A percentile compares a stretch with the other conserved stretches of the same genome.
phyloP scores from a whole-genome alignment of 2,113 vertebrate genomes.

The Heloderma charlesbogerti region DNA sequence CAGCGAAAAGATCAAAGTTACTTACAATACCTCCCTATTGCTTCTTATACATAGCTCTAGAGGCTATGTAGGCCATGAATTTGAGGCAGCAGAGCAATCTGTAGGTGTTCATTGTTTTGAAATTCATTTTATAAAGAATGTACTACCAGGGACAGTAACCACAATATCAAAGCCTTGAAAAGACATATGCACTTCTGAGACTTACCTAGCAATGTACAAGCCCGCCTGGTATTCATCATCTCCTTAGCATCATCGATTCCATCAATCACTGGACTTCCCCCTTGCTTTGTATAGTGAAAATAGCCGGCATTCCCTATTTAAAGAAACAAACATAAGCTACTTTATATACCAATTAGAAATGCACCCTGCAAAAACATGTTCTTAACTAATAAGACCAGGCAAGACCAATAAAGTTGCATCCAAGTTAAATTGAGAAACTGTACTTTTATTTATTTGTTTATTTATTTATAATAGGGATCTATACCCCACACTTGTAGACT shows the following conservation, averaged over 20 bases:
- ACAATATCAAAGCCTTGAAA: neutral
- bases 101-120: neutral
- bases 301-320: constrained; percentile 84
- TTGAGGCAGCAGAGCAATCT: neutral
- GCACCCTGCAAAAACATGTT: neutral
- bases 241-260: constrained; percentile 94
- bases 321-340: constrained; percentile 11
- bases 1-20: neutral
- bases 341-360: neutral
- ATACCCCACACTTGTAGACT: neutral
- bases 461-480: neutral
- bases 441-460: constrained; percentile 5
- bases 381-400: neutral
- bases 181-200: neutral
- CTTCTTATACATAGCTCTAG: neutral
- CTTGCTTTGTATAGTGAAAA: constrained; percentile 94
- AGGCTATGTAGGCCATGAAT: neutral
- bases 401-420: neutral
- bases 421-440: neutral
- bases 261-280: constrained; percentile 90
- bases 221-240: constrained; percentile 88
- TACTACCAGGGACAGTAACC: neutral
- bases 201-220: constrained; percentile 93
- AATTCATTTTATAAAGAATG: neutral
- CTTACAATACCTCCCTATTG: neutral